These are phyloP conservation scores for Calliphora vomitoria DNA, from an alignment of 2,888 invertebrate species.

Conservation along the genomic window DNA sequence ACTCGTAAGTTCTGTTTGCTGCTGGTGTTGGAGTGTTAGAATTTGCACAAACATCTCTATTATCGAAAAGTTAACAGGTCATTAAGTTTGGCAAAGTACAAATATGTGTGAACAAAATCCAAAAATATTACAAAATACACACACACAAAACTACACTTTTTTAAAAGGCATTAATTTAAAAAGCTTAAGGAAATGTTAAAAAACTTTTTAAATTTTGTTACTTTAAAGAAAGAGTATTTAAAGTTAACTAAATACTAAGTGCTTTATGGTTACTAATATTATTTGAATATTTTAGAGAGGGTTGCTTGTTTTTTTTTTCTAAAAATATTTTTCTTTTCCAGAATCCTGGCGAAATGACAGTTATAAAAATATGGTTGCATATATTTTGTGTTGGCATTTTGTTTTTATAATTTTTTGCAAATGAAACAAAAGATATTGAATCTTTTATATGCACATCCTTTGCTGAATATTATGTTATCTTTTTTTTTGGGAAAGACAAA, in stretches of 20 bases:
- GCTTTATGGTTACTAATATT: constrained; percentile 16
- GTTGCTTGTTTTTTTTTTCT: neutral
- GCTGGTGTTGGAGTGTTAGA: constrained; percentile 63
- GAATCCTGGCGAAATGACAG: constrained; percentile 63
- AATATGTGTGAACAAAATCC: constrained; percentile 70
- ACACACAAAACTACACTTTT: constrained; percentile 2
- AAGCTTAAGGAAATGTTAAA: constrained; percentile 46
- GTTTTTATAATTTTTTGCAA: constrained; percentile 54
- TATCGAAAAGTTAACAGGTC: constrained; percentile 85
- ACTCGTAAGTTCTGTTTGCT: constrained; percentile 53
- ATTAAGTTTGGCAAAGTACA: constrained; percentile 82
- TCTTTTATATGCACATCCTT: constrained; percentile 47
- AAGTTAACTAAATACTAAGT: constrained; percentile 5
- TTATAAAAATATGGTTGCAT: constrained; percentile 72
- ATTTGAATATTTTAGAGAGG: neutral
- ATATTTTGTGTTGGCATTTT: constrained; percentile 69
- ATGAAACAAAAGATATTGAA: constrained; percentile 67
- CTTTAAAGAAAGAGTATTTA: constrained; percentile 41
- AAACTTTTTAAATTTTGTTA: neutral
- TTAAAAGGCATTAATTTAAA: constrained; percentile 19
- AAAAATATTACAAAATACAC: constrained; percentile 35
- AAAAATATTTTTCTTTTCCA: constrained; percentile 44
- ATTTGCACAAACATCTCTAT: constrained; percentile 75
- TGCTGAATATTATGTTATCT: neutral
- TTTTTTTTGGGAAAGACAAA: constrained; percentile 29